Evolutionary conservation across 2,113 vertebrate species (phyloP).

Genomic region (Seriola rivoliana): DNA sequence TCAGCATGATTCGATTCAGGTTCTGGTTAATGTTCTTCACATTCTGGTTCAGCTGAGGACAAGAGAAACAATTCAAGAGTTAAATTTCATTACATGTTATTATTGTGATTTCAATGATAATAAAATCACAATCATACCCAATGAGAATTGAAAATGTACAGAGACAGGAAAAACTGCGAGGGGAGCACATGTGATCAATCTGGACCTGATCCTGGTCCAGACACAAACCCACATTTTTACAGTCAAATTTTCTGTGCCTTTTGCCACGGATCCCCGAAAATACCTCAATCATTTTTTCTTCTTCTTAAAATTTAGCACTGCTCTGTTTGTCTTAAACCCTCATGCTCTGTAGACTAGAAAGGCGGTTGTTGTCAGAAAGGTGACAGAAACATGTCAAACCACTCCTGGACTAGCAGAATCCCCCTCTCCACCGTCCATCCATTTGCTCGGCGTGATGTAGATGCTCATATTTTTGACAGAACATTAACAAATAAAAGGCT

Average conservation of each 20-base stretch:
- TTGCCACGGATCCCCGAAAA: too few relatives aligned
- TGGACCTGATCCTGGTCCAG: too few relatives aligned
- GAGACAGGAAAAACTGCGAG: too few relatives aligned
- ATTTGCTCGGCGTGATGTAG: background rate
- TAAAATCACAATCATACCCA: too few relatives aligned
- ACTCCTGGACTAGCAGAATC: background rate
- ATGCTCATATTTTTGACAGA: background rate
- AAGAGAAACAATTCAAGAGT: constrained; percentile 36
- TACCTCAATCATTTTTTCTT: background rate
- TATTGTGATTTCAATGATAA: background rate
- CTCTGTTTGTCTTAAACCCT: background rate
- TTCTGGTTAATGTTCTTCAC: constrained; percentile 91
- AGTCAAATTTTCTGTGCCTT: too few relatives aligned
- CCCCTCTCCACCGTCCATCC: background rate
- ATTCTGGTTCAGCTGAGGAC: constrained; percentile 92
- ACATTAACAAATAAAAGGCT: background rate
- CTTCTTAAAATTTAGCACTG: background rate
- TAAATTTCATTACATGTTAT: background rate
- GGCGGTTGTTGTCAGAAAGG: background rate
- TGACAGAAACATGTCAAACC: background rate
- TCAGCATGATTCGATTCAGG: constrained; percentile 87
- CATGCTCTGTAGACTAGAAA: background rate
- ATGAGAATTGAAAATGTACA: too few relatives aligned
- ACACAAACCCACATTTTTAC: too few relatives aligned
- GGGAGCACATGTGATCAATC: too few relatives aligned